Evolutionary conservation across 1,140 invertebrate genomes (phyloP).

Genomic region (Achatina immaculata): DNA sequence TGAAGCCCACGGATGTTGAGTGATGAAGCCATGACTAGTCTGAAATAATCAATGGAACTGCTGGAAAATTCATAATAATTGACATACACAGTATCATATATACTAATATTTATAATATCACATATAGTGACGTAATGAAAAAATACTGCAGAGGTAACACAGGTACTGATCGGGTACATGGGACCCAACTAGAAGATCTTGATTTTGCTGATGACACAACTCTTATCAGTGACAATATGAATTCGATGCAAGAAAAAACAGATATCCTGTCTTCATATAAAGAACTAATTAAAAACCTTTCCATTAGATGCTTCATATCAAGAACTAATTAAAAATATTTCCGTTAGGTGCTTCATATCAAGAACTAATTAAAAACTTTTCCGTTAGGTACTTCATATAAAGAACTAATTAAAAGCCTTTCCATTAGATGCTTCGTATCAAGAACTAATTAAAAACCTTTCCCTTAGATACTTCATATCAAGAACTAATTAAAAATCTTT

Average conservation of each 20-base stretch:
- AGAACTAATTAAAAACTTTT: no score
- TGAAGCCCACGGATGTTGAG: conserved; percentile 89
- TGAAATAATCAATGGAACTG: conserved; percentile 69
- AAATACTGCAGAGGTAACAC: no score
- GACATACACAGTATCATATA: background rate
- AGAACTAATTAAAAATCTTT: no score
- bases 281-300: background rate
- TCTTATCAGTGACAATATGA: no score
- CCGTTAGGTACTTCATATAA: background rate
- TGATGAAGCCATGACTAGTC: conserved; percentile 95
- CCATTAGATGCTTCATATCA: background rate
- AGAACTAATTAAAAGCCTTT: background rate
- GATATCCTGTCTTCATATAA: background rate
- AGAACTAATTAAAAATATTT: background rate
- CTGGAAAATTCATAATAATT: background rate
- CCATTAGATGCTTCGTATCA: background rate
- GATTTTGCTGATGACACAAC: no score
- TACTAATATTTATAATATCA: background rate
- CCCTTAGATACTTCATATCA: no score
- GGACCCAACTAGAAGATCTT: no score
- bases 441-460: no score
- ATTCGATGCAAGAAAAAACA: no score
- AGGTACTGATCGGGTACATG: no score
- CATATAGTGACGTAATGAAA: background rate
- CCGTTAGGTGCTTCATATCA: no score